Base-by-base conservation (phyloP, 2,797 vertebrate species). In the Neosalanx taihuensis region DNA sequence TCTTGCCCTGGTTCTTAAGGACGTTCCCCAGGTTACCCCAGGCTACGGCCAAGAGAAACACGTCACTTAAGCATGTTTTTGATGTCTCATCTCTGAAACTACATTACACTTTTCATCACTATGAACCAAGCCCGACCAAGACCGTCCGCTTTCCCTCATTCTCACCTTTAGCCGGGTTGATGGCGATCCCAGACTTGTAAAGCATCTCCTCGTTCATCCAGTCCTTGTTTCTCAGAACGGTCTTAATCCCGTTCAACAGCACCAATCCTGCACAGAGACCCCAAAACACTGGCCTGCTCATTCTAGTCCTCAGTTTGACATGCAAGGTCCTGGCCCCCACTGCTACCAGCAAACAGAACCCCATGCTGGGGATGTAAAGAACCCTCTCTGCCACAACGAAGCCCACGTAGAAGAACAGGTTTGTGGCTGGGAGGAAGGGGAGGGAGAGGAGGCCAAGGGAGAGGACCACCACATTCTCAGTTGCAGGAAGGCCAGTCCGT, bases 11-110 rank as follows among this genome's bases (percentile, higher is more conserved):
- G 94, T 97, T 99, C 92, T 99, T 99, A 85, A 99, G 91, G 86
- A 99, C 97, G 84, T 99, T 99, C 89, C 97, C 98, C 79, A 99
- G 95, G 93, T 99, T 99, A 79, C 98, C 97, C 98, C 98, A 99
- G 23, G 98, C 98, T 99, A 85, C 82, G 83, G 83, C 70, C 82
- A 30, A 72, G 92, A 82, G 89, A 89, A 88, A 77, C 15, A 51
- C 17, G 41, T 73, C 81, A 85, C 66, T 30, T 67, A 75, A 0
- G 12, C 67, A 53, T 92, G 94, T 92, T 93, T 85, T 56, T 9
- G 15, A 5, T 56, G n/a, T n/a, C 3, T 18, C 51, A 17, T 53
- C 51, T 53, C 15, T 4, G 51, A n/a, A 53, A 53, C 6, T 17
- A 53, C 18, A n/a, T 53, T 4, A 53, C 1, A 17, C 4, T 18